These are phyloP conservation scores for Silurus aristotelis DNA, from an alignment of 2,797 vertebrate genomes.

Conservation along the genomic window DNA sequence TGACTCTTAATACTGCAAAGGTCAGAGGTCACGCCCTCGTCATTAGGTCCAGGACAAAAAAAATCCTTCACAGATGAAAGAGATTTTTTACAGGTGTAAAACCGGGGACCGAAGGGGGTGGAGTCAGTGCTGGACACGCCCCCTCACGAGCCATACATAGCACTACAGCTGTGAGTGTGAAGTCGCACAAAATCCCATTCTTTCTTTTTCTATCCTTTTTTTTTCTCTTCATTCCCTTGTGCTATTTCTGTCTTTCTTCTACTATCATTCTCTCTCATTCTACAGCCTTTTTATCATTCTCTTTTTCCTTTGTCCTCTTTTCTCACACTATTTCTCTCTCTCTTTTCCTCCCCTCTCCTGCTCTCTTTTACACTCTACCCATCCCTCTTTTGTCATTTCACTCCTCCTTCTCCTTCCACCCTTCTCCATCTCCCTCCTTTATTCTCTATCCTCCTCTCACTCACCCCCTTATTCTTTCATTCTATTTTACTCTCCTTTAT, in stretches of 20 bases:
- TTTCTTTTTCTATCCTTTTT: too few relatives aligned
- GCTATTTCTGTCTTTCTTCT: neutral
- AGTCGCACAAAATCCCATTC: too few relatives aligned
- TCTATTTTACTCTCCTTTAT: neutral
- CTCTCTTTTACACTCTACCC: too few relatives aligned
- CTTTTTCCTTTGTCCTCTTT: neutral
- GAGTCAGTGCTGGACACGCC: too few relatives aligned
- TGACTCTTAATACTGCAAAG: neutral
- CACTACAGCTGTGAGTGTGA: too few relatives aligned
- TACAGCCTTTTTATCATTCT: neutral
- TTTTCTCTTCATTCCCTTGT: too few relatives aligned
- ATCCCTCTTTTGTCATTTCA: too few relatives aligned
- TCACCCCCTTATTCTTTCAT: neutral
- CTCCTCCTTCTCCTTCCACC: too few relatives aligned
- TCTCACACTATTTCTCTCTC: neutral
- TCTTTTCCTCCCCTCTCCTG: neutral
- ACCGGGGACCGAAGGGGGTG: too few relatives aligned
- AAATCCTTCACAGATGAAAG: neutral
- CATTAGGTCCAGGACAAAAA: neutral
- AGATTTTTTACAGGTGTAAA: neutral
- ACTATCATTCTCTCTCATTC: neutral
- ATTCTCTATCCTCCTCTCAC: too few relatives aligned
- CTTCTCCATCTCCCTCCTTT: neutral
- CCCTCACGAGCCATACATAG: too few relatives aligned
- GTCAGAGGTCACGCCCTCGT: neutral